phyloP scores from a whole-genome alignment of 2,113 vertebrate genomes.

The Saccopteryx bilineata region DNA sequence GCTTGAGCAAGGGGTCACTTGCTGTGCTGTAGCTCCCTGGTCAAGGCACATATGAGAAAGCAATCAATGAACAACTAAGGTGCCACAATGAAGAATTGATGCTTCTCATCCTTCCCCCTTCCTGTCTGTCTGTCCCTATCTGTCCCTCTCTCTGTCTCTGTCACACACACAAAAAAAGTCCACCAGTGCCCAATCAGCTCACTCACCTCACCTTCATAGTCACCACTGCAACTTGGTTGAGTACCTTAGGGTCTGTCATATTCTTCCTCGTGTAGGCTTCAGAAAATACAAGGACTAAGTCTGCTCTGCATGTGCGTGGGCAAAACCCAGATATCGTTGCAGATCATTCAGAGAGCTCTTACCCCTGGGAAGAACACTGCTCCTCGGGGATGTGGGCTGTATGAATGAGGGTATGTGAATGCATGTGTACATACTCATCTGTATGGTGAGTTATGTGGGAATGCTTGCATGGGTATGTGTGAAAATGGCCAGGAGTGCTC shows the following conservation, averaged over 20 bases:
- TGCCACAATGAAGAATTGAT: too few species aligned
- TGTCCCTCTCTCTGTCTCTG: too few species aligned
- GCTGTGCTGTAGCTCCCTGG: too few species aligned
- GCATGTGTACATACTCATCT: neutral
- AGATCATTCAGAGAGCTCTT: neutral
- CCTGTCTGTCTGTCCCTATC: too few species aligned
- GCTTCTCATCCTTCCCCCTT: too few species aligned
- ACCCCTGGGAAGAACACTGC: neutral
- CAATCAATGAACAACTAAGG: too few species aligned
- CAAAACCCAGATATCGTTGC: neutral
- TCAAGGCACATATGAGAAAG: too few species aligned
- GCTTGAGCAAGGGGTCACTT: too few species aligned
- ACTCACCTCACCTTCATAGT: neutral
- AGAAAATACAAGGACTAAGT: conserved; percentile 5
- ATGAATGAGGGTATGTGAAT: neutral
- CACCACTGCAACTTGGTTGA: neutral
- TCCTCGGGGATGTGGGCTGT: neutral
- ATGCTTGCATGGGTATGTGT: neutral
- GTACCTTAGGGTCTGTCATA: neutral
- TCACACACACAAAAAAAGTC: neutral
- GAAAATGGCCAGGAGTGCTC: neutral
- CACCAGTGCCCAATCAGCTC: neutral
- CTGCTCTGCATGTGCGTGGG: neutral
- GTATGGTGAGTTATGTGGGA: neutral
- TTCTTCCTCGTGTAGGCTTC: neutral